Evolutionary conservation across 2,888 invertebrate species (phyloP).

Genomic region (Apodemia zela): DNA sequence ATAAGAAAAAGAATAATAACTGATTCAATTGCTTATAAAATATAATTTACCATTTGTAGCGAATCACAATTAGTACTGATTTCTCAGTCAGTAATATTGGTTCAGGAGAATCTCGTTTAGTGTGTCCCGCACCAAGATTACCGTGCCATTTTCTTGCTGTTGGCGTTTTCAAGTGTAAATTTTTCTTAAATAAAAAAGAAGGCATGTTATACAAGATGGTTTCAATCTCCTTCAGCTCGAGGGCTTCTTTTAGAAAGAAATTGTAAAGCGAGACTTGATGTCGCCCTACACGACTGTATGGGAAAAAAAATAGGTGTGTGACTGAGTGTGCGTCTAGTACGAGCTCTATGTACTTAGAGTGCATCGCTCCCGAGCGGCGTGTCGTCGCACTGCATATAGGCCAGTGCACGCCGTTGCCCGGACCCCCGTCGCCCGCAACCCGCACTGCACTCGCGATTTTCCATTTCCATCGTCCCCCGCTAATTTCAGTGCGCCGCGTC

Average conservation of each 20-base stretch:
- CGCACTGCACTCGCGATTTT: slow-evolving; percentile 67
- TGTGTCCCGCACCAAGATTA: background rate
- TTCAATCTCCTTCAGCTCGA: slow-evolving; percentile 56
- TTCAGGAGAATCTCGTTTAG: background rate
- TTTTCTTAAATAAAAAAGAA: slow-evolving; percentile 33
- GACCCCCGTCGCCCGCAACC: slow-evolving; percentile 40
- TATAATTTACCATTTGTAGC: no score
- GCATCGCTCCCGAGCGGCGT: slow-evolving; percentile 78
- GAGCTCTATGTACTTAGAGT: slow-evolving; percentile 71
- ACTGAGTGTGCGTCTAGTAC: slow-evolving; percentile 71
- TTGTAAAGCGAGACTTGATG: slow-evolving; percentile 57
- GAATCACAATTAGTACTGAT: no score
- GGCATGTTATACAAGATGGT: slow-evolving; percentile 39
- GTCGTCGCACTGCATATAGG: slow-evolving; percentile 81
- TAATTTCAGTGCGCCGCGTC: slow-evolving; percentile 56
- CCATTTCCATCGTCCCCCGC: slow-evolving; percentile 70
- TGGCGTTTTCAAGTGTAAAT: slow-evolving; percentile 15
- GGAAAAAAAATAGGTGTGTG: slow-evolving; percentile 56
- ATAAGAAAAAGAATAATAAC: no score
- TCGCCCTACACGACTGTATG: slow-evolving; percentile 58
- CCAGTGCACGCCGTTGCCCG: slow-evolving; percentile 79
- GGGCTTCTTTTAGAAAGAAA: slow-evolving; percentile 57
- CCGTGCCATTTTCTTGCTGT: slow-evolving; percentile 5
- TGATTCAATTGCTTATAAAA: no score
- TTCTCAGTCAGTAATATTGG: no score